Evolutionary conservation across 2,113 vertebrate genomes (phyloP), one percentile per base, ranked within the genome.

Genomic region (Psephotus haematonotus): DNA sequence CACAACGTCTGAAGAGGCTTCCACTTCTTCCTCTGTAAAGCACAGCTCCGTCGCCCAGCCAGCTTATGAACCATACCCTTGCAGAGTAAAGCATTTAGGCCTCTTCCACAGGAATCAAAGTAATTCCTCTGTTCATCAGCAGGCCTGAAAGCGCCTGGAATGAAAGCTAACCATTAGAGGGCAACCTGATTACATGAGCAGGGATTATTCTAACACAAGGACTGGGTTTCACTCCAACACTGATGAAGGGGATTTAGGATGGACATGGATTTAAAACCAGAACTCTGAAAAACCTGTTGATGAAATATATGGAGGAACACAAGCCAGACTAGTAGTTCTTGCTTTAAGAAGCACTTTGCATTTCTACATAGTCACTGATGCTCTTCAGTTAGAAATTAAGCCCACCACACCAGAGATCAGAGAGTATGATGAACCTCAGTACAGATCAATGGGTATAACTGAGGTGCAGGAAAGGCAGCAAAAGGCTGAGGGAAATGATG

Each of bases 401-500:
- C 28, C 24, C 27, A 25, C 6, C 13, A 4, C 2, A 1, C n/a
- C 44, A 68, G 8, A 37, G 33, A 46, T 11, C 39, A 65, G 39
- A 59, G n/a, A 28, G 13, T 0, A 8, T 17, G 50, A 23, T 2
- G 49, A 65, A 37, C 11, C 18, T 50, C 75, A 44, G 70, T 11
- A 43, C 23, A 55, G 31, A 10, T 29, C 85, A 17, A 17, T 0
- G 1, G 43, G 8, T 9, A 2, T 3, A 9, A 39, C 60, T 31
- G 17, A 63, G 33, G 17, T 8, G 19, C 41, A 52, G 53, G 41
- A 47, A 65, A 43, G 41, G 72, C n/a, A 81, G n/a, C 50, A 46
- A 29, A 69, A 25, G 11, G 9, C 8, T 2, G 47, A 64, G 52
- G 65, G 8, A 50, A 86, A 55, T 0, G 1, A 19, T 15, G 44